Evolutionary conservation across 2,888 invertebrate species (phyloP), one percentile per base, ranked within the genome.

Genomic region (Microplitis manilae): DNA sequence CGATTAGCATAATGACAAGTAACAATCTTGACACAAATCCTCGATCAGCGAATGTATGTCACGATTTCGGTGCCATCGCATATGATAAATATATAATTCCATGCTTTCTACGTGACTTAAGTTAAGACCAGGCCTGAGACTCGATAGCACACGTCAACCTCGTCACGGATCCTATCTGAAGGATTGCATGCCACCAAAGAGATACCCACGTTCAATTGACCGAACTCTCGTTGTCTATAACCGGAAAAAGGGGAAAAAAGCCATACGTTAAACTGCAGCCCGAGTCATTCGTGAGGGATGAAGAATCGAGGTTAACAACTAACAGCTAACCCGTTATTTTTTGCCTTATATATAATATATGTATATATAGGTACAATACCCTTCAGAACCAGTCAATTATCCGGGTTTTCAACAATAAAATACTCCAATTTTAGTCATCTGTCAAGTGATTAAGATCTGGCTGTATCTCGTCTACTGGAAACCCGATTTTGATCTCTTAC

Each of bases 61-160:
- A 68, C 9, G 17, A 68, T 68, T 68, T 68, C 17, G 13, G 17
- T 41, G 17, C 30, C 15, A 20, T 40, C 60, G 50, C 69, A 70
- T 78, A 50, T 50, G 8, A 50, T 50, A 80, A 79, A 79, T 76
- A 76, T 76, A 75, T 81, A 79, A 81, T 80, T 76, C 75, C 76
- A 75, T 73, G 79, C 77, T 81, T 79, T 81, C 81, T 81, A 78
- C 77, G 76, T 77, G 77, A 80, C 73, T 50, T 50, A 50, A 50
- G 50, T 50, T 50, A 9, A 50, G 50, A 50, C 50, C 50, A 50
- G 9, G 50, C 13, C 50, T 50, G 8, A 8, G 61, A n/a, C 30
- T 41, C 15, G 40, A 71, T 62, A 39, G 17, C 17, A 41, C 17
- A 61, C 20, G 17, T n/a, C 65, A 59, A 30, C 67, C n/a, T 59